These are phyloP conservation scores for Athrips mouffetella DNA, from an alignment of 2,888 invertebrate species.

Conservation along the genomic window DNA sequence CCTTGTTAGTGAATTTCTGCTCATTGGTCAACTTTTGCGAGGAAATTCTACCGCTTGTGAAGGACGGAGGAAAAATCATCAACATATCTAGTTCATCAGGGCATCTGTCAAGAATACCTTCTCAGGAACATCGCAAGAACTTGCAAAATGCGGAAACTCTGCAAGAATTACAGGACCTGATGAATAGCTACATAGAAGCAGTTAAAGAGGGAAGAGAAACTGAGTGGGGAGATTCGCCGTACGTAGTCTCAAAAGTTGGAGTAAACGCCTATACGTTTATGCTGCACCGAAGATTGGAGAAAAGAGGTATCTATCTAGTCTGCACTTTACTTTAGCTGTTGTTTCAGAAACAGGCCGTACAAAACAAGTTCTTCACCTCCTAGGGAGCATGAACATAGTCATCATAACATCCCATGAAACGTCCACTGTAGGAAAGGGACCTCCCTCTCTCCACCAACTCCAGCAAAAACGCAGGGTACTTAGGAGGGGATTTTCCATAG, in stretches of 20 bases:
- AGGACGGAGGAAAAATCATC: conserved; percentile 82
- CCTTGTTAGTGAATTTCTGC: conserved; percentile 55
- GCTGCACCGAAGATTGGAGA: conserved; percentile 72
- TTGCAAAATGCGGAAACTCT: conserved; percentile 71
- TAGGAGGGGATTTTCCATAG: too few relatives aligned
- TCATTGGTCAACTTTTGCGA: conserved; percentile 69
- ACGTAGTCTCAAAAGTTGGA: conserved; percentile 86
- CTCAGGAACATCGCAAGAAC: conserved; percentile 63
- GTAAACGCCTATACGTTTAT: conserved; percentile 83
- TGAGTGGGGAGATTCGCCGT: conserved; percentile 80
- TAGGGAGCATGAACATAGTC: too few relatives aligned
- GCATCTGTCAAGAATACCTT: conserved; percentile 80
- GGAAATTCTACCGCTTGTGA: conserved; percentile 82
- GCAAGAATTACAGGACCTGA: conserved; percentile 73
- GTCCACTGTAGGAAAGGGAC: too few relatives aligned
- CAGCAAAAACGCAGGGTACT: too few relatives aligned
- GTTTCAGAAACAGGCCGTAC: too few relatives aligned
- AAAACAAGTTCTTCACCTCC: too few relatives aligned
- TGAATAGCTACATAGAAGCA: conserved; percentile 81
- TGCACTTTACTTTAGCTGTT: too few relatives aligned
- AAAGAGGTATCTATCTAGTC: conserved; percentile 42
- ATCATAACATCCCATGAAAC: too few relatives aligned
- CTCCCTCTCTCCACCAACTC: too few relatives aligned
- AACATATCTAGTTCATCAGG: conserved; percentile 86
- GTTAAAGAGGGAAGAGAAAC: conserved; percentile 49